Evolutionary conservation across 2,888 invertebrate species (phyloP).

Genomic region (Danaus chrysippus): DNA sequence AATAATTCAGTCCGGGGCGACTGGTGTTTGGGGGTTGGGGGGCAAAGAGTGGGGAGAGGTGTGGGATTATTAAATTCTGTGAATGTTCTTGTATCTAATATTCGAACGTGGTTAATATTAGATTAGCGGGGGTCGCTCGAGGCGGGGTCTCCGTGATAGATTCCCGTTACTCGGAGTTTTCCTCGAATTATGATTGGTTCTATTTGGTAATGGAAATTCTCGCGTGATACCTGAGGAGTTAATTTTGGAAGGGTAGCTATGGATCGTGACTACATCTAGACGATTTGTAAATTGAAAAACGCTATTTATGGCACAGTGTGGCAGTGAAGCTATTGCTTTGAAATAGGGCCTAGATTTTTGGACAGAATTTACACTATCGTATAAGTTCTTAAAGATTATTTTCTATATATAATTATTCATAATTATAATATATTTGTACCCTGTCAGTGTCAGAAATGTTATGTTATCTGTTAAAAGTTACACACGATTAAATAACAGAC

Average conservation of each 20-base stretch:
- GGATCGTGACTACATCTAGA: not conserved
- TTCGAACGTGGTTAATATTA: slow-evolving; percentile 78
- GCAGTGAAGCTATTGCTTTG: no score
- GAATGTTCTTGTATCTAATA: slow-evolving; percentile 79
- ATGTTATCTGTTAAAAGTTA: no score
- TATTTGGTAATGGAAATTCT: slow-evolving; percentile 61
- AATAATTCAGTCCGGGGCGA: slow-evolving; percentile 65
- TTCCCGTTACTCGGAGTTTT: slow-evolving; percentile 55
- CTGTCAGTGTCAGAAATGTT: no score
- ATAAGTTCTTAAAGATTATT: no score
- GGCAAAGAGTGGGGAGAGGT: slow-evolving; percentile 34
- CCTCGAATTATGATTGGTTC: slow-evolving; percentile 71
- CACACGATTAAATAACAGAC: no score
- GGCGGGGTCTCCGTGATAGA: slow-evolving; percentile 66
- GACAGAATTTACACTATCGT: no score
- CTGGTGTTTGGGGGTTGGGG: slow-evolving; percentile 39
- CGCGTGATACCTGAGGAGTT: slow-evolving; percentile 24
- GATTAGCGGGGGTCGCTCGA: slow-evolving; percentile 67
- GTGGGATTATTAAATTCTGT: slow-evolving; percentile 77
- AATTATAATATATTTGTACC: no score
- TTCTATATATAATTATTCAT: no score
- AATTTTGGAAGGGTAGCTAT: not conserved
- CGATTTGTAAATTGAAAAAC: not conserved
- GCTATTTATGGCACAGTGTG: not conserved
- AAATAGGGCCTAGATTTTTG: no score